Base-by-base conservation (phyloP, 2,113 vertebrate genomes). In the Chunga burmeisteri region DNA sequence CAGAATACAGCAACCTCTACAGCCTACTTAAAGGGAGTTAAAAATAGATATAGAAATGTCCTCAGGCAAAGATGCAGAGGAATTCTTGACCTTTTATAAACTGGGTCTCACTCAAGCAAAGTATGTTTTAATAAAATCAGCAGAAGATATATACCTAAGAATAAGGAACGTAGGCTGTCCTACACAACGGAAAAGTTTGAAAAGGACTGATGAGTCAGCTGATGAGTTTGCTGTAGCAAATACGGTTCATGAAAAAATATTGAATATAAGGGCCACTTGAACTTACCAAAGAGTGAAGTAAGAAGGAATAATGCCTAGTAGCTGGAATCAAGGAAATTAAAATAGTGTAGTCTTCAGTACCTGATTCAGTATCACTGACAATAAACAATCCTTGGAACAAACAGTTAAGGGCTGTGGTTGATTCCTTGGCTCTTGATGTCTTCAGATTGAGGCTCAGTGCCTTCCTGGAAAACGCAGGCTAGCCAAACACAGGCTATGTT, bases 51-150 rank as follows among this genome's bases (percentile, higher is more conserved):
- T 12, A 66, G 86, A 95, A 92, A 59, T 59, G 2, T 62, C 77
- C 75, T 65, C 10, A 0, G 77, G 80, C 68, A 91, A 94, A 90
- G 52, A 92, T 38, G n/a, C 38, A 84, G 80, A 85, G 77, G 6
- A 75, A 40, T 95, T 91, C 17, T 86, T 42, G 44, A 89, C 72
- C 73, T 94, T 91, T 87, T 55, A n/a, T 89, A 84, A 88, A 61
- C 16, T 65, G 7, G 3, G 40, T 79, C 52, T 81, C 22, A n/a
- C 72, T 71, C 40, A 67, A 90, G 75, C 20, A 77, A 91, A 70
- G 16, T 55, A 49, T 27, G 5, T 44, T 91, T 74, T 81, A 81
- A 75, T 72, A 82, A 80, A 88, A 72, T 73, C 66, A 67, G 9
- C 10, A 46, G 17, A 74, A 85, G 63, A 61, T 38, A 30, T 7